Conservation (phyloP, 2,113 vertebrate genomes). For the Rhinopithecus roxellana region DNA sequence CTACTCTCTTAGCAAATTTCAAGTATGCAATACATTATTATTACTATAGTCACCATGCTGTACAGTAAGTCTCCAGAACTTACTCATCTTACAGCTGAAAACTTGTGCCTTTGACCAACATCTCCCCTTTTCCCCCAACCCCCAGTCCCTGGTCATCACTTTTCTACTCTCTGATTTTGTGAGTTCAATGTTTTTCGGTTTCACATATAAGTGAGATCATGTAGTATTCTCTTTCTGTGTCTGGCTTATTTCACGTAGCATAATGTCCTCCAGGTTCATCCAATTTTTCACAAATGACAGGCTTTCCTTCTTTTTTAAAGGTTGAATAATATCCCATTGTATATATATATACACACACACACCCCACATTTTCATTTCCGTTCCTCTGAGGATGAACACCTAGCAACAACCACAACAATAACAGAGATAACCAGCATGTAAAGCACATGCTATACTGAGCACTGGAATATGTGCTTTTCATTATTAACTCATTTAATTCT, state of each 20-base stretch:
- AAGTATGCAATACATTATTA: background rate
- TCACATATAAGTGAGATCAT: background rate
- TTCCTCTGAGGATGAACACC: background rate
- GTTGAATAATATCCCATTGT: background rate
- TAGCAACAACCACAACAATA: background rate
- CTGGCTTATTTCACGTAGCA: background rate
- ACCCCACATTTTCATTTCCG: background rate
- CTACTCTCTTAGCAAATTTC: background rate
- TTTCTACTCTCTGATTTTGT: background rate
- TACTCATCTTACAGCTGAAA: background rate
- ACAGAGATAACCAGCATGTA: background rate
- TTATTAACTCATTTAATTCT: background rate
- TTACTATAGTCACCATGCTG: background rate
- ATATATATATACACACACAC: too few relatives aligned
- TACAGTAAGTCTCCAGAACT: background rate
- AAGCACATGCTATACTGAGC: background rate
- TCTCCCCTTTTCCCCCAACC: background rate
- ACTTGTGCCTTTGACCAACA: background rate
- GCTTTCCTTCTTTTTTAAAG: background rate
- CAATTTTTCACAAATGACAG: background rate
- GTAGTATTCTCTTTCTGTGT: background rate
- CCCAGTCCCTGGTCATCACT: too few relatives aligned
- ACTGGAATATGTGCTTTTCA: background rate
- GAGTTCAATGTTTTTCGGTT: background rate
- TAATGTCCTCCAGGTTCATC: too few relatives aligned